Conservation (phyloP, 2,113 vertebrate species). For the Symphodus melops region DNA sequence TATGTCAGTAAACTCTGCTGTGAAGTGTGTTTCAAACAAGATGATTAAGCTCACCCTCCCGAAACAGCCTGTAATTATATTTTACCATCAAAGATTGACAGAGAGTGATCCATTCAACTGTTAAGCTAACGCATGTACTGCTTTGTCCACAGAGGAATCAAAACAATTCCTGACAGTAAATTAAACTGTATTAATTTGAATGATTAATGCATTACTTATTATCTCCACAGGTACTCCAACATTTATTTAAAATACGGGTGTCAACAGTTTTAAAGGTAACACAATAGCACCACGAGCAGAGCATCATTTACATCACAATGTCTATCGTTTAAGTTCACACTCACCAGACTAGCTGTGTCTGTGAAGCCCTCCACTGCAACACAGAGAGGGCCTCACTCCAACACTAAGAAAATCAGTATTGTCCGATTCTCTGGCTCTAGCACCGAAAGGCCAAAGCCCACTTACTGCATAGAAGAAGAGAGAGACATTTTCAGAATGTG, state of each 20-base stretch:
- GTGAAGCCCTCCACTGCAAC: constrained; percentile 86
- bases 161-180: too few relatives aligned
- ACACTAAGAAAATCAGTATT: constrained; percentile 62
- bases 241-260: not conserved
- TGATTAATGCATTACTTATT: too few relatives aligned
- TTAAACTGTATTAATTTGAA: too few relatives aligned
- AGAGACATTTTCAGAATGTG: not conserved
- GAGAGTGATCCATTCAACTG: too few relatives aligned
- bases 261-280: too few relatives aligned
- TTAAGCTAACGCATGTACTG: too few relatives aligned
- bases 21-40: too few relatives aligned
- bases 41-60: too few relatives aligned
- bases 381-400: constrained; percentile 82
- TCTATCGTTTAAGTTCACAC: constrained; percentile 26
- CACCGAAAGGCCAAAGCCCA: constrained; percentile 49
- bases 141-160: too few relatives aligned
- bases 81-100: too few relatives aligned
- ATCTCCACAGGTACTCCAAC: not conserved
- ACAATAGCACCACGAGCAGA: not conserved
- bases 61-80: too few relatives aligned
- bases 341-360: constrained; percentile 80
- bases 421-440: constrained; percentile 45
- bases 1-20: too few relatives aligned
- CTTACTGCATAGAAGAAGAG: constrained; percentile 41
- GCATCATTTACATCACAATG: not conserved